Conservation (phyloP, 2,888 invertebrate species). For the Labia minor region DNA sequence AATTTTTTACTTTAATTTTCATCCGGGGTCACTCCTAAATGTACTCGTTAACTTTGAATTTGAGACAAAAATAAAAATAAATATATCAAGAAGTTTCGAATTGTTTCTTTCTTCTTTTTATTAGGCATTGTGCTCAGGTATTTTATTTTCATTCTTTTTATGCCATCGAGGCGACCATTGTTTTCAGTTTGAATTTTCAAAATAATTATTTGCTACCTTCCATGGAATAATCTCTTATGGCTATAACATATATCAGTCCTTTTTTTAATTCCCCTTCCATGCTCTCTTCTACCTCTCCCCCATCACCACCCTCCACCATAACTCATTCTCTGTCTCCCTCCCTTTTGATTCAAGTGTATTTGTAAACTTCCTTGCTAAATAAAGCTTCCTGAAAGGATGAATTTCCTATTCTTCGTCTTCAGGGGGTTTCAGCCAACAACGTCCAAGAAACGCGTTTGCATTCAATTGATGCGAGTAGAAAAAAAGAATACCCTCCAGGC, state of each 20-base stretch:
- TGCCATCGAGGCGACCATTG: background rate
- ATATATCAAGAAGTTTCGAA: background rate
- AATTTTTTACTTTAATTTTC: no score
- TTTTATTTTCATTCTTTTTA: background rate
- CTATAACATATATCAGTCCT: background rate
- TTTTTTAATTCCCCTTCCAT: background rate
- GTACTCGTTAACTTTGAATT: background rate
- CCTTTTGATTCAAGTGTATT: background rate
- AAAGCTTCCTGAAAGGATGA: background rate
- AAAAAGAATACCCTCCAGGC: background rate
- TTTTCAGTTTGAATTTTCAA: slow-evolving; percentile 5
- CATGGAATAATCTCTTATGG: slow-evolving; percentile 3
- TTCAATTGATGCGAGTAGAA: background rate
- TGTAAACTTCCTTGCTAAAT: background rate
- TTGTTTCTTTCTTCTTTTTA: background rate
- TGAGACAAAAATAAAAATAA: background rate
- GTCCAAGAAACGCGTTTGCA: background rate
- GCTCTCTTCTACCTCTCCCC: no score
- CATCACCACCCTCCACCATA: no score
- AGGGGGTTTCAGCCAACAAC: background rate
- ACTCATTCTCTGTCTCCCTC: background rate
- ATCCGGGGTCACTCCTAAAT: no score
- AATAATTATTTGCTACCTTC: slow-evolving; percentile 5
- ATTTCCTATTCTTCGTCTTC: slow-evolving; percentile 7
- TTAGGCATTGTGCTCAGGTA: background rate